Base-by-base conservation (phyloP, 2,797 vertebrate genomes). In the Cossypha heuglini region DNA sequence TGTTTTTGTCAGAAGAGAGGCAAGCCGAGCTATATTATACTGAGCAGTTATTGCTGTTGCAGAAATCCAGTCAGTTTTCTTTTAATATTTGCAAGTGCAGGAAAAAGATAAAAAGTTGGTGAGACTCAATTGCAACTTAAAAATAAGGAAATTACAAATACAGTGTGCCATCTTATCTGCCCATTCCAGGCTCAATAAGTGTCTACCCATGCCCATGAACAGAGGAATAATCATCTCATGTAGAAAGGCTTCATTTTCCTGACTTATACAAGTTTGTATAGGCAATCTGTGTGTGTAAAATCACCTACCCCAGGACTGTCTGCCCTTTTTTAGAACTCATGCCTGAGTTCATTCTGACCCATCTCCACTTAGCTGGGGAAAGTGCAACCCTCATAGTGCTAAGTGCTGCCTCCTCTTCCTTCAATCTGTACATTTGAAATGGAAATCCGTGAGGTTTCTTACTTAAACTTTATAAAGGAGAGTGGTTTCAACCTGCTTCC, bases 31-130 rank as follows among this genome's bases (percentile, higher is more conserved):
- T 83, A 33, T 25, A 13, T 68, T 86, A 35, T 62, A 37, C 13
- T 26, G 63, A 79, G 35, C 21, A 58, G 31, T 62, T 87, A 66
- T 43, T 88, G 52, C 45, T 64, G 13, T 57, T 80, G 54, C 46
- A 80, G 64, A 88, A 96, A 88, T 88, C n/a, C 48, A 75, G 31
- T 68, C 52, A 57, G 76, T 88, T 95, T 90, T 83, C 38, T 68
- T 93, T 88, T 63, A 94, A 90, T 72, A 81, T 17, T 43, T 11
- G 0, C 20, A 64, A 77, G 51, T 55, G 19, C 54, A 73, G 37
- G 24, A 58, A 90, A 78, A 86, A 72, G 48, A 79, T 84, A 63
- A 66, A 80, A 88, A 48, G n/a, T 29, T 81, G 29, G 15, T 92
- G 61, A 86, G 45, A 80, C 54, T 85, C 74, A 49, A 43, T n/a